Conservation (phyloP, 92 coral and sea anemone species). For the Isaurus tuberculatus region DNA sequence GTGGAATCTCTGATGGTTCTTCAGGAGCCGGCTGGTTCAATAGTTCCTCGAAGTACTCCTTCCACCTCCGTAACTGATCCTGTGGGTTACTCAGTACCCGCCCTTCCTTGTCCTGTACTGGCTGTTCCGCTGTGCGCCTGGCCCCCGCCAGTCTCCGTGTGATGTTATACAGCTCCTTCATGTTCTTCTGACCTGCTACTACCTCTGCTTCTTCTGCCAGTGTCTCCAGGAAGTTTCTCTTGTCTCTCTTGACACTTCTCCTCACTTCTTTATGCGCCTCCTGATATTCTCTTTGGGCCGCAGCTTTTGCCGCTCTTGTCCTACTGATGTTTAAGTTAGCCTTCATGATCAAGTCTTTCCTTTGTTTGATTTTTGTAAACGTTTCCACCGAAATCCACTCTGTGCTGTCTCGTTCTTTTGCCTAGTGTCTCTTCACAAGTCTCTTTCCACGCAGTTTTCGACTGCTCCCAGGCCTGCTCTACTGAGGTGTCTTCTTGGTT, state of each 20-base stretch:
- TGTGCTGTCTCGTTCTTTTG: neutral
- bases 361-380: neutral
- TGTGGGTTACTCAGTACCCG: neutral
- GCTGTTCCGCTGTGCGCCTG: constrained; percentile 4
- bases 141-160: neutral
- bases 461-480: too few species aligned
- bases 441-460: neutral
- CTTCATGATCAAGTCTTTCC: too few species aligned
- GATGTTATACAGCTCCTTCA: neutral
- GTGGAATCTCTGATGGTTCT: neutral
- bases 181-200: neutral
- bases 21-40: neutral
- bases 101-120: constrained; percentile 5
- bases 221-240: too few species aligned
- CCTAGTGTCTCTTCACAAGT: neutral
- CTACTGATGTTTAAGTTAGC: too few species aligned
- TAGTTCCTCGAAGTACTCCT: neutral
- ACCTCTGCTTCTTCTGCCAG: too few species aligned
- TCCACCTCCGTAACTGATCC: constrained; percentile 10
- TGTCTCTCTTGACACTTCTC: neutral
- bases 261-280: neutral
- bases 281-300: neutral
- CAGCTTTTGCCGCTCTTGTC: too few species aligned
- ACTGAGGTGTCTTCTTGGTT: too few species aligned
- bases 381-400: neutral